Evolutionary conservation across 2,888 invertebrate genomes (phyloP).

Genomic region (Ormyrus nitidulus): DNA sequence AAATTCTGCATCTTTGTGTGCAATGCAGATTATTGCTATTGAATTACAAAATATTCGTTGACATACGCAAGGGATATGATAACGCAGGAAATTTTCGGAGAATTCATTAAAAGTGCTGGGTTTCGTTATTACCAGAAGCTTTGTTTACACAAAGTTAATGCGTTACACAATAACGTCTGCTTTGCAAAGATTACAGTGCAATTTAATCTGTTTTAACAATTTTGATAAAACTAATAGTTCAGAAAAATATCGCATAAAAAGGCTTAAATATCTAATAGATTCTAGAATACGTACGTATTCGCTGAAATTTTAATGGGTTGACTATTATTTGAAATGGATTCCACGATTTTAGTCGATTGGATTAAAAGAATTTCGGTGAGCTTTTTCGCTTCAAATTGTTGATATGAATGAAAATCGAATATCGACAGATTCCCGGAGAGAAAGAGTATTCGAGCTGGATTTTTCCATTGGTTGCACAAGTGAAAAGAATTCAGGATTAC

Average conservation of each 20-base stretch:
- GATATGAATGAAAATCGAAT: constrained; percentile 37
- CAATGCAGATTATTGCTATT: constrained; percentile 12
- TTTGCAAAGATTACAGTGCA: neutral
- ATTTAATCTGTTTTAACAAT: neutral
- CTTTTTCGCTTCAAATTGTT: constrained; percentile 37
- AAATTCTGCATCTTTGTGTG: neutral
- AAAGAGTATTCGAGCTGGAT: constrained; percentile 11
- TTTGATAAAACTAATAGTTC: neutral
- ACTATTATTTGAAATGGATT: constrained; percentile 25
- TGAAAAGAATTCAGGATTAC: constrained; percentile 32
- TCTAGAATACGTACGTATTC: neutral
- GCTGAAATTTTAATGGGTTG: neutral
- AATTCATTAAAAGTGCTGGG: constrained; percentile 10
- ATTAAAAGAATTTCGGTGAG: constrained; percentile 30
- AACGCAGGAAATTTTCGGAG: constrained; percentile 11
- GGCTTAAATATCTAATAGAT: constrained; percentile 12
- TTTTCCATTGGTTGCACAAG: constrained; percentile 8
- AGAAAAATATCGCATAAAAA: too few relatives aligned
- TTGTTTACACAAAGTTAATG: neutral
- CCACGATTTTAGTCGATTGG: constrained; percentile 10
- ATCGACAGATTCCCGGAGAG: constrained; percentile 15
- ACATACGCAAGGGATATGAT: constrained; percentile 1
- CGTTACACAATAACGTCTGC: neutral
- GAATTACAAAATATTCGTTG: constrained; percentile 23
- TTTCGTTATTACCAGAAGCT: constrained; percentile 13